phyloP scores from a whole-genome alignment of 2,888 invertebrate species.

The Caenorhabditis sinica region DNA sequence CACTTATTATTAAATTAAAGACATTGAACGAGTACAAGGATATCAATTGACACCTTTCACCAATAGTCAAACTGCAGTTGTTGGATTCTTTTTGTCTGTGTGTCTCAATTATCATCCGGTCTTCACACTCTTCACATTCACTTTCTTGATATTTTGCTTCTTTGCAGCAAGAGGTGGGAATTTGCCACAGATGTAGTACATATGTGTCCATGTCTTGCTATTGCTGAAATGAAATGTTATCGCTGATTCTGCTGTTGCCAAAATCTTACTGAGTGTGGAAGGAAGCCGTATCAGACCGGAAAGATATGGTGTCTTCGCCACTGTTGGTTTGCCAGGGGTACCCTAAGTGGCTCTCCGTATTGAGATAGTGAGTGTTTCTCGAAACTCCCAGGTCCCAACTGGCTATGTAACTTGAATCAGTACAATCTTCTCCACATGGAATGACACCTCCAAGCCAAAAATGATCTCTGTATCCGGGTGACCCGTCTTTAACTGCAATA shows the following conservation, averaged over 20 bases:
- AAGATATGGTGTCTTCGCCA: not conserved
- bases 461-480: slow-evolving; percentile 6
- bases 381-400: slow-evolving; percentile 34
- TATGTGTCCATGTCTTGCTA: not conserved
- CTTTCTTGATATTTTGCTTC: not conserved
- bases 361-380: slow-evolving; percentile 3
- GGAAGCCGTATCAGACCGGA: not conserved
- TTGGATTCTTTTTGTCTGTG: not conserved
- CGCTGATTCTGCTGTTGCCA: no score
- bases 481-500: not conserved
- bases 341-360: not conserved
- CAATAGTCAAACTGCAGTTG: slow-evolving; percentile 13
- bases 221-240: no score
- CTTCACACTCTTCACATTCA: no score
- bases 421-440: slow-evolving; percentile 21
- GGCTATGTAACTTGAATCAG: not conserved
- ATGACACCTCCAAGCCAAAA: slow-evolving; percentile 10
- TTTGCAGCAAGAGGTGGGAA: not conserved
- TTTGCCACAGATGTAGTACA: slow-evolving; percentile 12
- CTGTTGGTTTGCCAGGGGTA: not conserved
- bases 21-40: not conserved
- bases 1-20: not conserved
- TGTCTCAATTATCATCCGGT: not conserved
- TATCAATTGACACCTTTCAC: not conserved
- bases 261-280: slow-evolving; percentile 31